Evolutionary conservation across 1,140 invertebrate species (phyloP), one percentile per base, ranked within the genome.

Genomic region (Thalassaphorura encarpata): DNA sequence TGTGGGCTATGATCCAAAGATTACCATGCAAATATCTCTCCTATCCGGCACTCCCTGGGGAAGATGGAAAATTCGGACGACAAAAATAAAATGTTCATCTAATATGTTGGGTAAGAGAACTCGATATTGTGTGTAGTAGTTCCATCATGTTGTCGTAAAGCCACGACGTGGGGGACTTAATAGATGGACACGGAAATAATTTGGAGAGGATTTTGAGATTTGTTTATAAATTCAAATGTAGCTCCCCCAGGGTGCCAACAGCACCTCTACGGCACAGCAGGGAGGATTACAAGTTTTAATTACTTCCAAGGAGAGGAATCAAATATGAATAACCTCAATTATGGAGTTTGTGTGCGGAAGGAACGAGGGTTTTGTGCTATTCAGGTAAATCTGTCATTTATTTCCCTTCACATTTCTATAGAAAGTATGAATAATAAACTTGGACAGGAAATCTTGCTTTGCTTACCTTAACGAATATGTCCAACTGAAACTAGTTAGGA

Each of bases 331-430:
- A 48, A 52, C 11, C 85, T 90, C 66, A 85, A 91, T 67, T 92
- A 91, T 69, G 86, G 85, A 52, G 83, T 89, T 51, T 92, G 89
- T 68, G 78, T 91, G 21, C 71, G 89, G 18, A 83, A 81, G 57
- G 89, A 91, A 67, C 79, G 83, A 58, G 91, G 90, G 66, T 91
- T 91, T 68, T 91, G 88, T 66, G 83, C 86, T 2, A 85, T 92
- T 45, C 86, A 87, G 61, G 56, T 58, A 46, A 58, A 29, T 8
- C 8, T n/a, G n/a, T n/a, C n/a, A 11, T 36, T 36, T 11, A 36
- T n/a, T 36, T 36, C 33, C 8, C 8, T 36, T 36, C 33, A 36
- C n/a, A 8, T 36, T 36, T n/a, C n/a, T n/a, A n/a, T n/a, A n/a
- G n/a, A n/a, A n/a, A n/a, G n/a, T n/a, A n/a, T n/a, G n/a, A n/a